phyloP scores from a whole-genome alignment of 2,113 vertebrate genomes.

The Epinephelus moara region DNA sequence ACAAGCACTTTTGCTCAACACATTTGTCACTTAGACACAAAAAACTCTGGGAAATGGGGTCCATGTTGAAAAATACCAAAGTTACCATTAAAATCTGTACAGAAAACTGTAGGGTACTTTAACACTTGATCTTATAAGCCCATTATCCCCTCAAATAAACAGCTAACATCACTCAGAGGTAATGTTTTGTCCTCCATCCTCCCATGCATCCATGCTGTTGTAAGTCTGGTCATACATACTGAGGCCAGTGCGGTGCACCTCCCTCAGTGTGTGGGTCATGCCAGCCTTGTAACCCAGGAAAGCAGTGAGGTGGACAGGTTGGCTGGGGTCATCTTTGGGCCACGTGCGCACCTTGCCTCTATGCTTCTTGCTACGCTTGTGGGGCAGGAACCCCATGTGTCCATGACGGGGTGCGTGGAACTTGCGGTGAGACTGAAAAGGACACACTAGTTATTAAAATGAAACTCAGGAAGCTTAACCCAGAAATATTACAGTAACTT shows the following conservation, averaged over 20 bases:
- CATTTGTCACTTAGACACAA: too few relatives aligned
- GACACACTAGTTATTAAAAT: not conserved
- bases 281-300: constrained; percentile 98
- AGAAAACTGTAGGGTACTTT: not conserved
- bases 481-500: not conserved
- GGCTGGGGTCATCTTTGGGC: constrained; percentile 92
- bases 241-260: constrained; percentile 92
- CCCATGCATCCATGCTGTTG: not conserved
- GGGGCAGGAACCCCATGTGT: constrained; percentile 95
- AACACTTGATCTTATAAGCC: not conserved
- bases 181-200: constrained; percentile 2
- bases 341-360: constrained; percentile 95
- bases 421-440: constrained; percentile 93
- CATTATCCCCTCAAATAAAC: not conserved
- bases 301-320: constrained; percentile 94
- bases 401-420: constrained; percentile 97
- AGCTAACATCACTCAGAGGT: not conserved
- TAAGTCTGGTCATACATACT: constrained; percentile 85
- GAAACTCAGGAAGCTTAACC: not conserved
- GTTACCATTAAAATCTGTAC: too few relatives aligned
- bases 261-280: constrained; percentile 97
- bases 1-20: too few relatives aligned
- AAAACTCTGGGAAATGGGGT: too few relatives aligned
- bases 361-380: constrained; percentile 92
- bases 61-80: too few relatives aligned